A percentile compares a stretch with the other conserved stretches of the same genome.
Evolutionary conservation across 2,888 invertebrate species (phyloP).

Genomic region (Himalopsyche tibetana): DNA sequence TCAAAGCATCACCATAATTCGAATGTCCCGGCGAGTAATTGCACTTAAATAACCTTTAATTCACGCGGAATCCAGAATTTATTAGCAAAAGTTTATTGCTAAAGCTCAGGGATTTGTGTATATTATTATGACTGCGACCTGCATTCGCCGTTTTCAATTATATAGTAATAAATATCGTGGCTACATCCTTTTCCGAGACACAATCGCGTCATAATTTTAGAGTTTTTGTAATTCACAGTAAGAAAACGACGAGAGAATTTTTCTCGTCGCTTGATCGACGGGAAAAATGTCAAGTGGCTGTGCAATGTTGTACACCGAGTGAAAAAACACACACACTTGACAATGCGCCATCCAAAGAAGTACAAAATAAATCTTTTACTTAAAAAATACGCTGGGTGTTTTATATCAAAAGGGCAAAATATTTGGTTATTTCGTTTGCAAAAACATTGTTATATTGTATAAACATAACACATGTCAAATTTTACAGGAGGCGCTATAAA

Average conservation of each 20-base stretch:
- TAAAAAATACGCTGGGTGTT: conserved; percentile 2
- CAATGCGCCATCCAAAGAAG: conserved; percentile 51
- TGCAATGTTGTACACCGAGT: conserved; percentile 33
- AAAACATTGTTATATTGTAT: no score
- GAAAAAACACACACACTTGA: conserved; percentile 47
- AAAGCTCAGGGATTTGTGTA: conserved; percentile 18
- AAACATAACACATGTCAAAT: no score
- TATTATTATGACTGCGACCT: conserved; percentile 43
- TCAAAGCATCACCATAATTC: conserved; percentile 57
- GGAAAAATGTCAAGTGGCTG: conserved; percentile 18
- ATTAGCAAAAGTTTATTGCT: conserved; percentile 50
- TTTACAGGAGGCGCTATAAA: no score
- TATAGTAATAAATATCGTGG: conserved; percentile 57
- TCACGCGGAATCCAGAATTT: conserved; percentile 58
- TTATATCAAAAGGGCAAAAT: neutral
- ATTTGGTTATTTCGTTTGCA: no score
- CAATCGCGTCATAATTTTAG: conserved; percentile 58
- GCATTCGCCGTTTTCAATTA: conserved; percentile 59
- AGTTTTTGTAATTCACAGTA: conserved; percentile 45
- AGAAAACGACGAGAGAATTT: conserved; percentile 44
- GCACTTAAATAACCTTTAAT: conserved; percentile 48
- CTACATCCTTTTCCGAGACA: conserved; percentile 46
- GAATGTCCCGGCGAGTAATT: conserved; percentile 45
- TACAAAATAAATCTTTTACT: conserved; percentile 52
- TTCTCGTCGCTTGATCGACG: conserved; percentile 5